Base-by-base conservation (phyloP, 1,140 invertebrate genomes). In the Nebria ingens region DNA sequence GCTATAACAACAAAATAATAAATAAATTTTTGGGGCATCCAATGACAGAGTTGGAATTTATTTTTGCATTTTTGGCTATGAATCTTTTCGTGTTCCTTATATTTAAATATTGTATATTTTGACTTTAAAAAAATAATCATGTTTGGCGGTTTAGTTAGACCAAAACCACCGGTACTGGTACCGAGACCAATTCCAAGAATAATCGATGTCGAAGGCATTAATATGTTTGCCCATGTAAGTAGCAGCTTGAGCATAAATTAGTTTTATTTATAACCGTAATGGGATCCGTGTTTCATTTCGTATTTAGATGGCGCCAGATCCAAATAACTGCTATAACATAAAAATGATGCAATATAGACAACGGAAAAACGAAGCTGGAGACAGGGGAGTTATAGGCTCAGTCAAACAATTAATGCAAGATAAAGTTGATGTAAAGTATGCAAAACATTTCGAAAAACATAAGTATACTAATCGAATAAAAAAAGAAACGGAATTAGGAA, bases 401-500 rank as follows among this genome's bases (percentile, higher is more conserved):
- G 34, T 23, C 3, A 57, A 52, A 40, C 19, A 54, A 19, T n/a
- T 59, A n/a, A 19, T 21, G 1, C 58, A 58, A 51, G 58, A 62
- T 1, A n/a, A 2, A 6, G 21, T 52, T 15, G 50, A 15, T n/a
- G 55, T 52, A 1, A 61, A 61, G 51, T 64, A 64, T 45, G 61
- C 61, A 9, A 60, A 58, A 50, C 60, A 65, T 45, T 52, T 40
- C 1, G 51, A 59, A 19, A 58, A 59, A 56, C 60, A 55, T 34
- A 22, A 34, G 15, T 49, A 62, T 17, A 55, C 64, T 38, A 59
- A 56, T 40, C 40, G 55, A 19, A 58, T 67, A 22, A 42, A 57
- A 25, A 55, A 62, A 19, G 56, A 55, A 22, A 57, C 65, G 9
- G 51, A 64, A 21, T 34, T 59, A 21, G 64, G 64, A 55, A n/a